These are phyloP conservation scores for Austrolebias charrua DNA, from an alignment of 2,797 vertebrate species.

Conservation along the genomic window DNA sequence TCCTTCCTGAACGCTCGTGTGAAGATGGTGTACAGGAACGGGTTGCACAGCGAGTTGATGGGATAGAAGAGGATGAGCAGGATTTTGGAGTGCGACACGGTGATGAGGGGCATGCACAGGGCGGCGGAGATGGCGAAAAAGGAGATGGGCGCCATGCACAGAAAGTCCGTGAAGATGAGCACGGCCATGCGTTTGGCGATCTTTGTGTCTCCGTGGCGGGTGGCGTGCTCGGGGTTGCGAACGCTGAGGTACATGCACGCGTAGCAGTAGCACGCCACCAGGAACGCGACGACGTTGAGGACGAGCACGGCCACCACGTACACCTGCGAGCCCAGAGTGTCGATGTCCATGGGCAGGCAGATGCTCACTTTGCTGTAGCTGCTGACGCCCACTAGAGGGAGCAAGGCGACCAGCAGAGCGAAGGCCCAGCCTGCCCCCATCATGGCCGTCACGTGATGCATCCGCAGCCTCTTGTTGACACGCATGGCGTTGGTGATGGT, in stretches of 20 bases:
- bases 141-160: constrained; percentile 94
- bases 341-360: constrained; percentile 92
- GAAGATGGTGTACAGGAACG: constrained; percentile 93
- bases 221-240: constrained; percentile 83
- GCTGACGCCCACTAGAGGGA: constrained; percentile 90
- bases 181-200: constrained; percentile 94
- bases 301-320: constrained; percentile 85
- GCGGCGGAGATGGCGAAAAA: constrained; percentile 95
- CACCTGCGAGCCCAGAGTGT: constrained; percentile 82
- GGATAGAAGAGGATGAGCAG: constrained; percentile 92
- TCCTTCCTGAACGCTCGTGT: constrained; percentile 89
- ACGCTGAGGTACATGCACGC: constrained; percentile 88
- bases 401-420: constrained; percentile 80
- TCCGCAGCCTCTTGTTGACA: constrained; percentile 82
- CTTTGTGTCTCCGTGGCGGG: constrained; percentile 85
- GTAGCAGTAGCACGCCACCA: constrained; percentile 88
- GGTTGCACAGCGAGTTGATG: constrained; percentile 93
- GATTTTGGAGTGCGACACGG: constrained; percentile 92
- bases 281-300: constrained; percentile 85
- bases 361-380: constrained; percentile 94
- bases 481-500: constrained; percentile 92
- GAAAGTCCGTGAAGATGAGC: constrained; percentile 93
- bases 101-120: constrained; percentile 90
- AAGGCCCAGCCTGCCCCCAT: constrained; percentile 89
- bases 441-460: constrained; percentile 82